A percentile compares a stretch with the other conserved stretches of the same genome.
Evolutionary conservation across 1,140 invertebrate species (phyloP).

Genomic region (Drosophila quadrilineata): DNA sequence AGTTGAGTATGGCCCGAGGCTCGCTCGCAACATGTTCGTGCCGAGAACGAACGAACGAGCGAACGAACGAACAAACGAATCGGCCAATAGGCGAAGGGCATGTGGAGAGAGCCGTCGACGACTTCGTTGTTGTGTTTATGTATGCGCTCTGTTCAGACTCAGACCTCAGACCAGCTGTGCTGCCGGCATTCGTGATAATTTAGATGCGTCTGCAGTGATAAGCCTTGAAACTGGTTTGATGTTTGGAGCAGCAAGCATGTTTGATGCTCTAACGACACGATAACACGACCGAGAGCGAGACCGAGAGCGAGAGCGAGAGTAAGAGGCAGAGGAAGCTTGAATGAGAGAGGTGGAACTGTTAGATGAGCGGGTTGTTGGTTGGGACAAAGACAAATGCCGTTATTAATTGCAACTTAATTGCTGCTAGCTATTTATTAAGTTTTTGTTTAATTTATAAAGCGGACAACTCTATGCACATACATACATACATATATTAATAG

Average conservation of each 20-base stretch:
- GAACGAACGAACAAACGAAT: background rate
- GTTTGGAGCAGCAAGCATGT: slow-evolving; percentile 63
- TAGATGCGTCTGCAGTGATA: slow-evolving; percentile 66
- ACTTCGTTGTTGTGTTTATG: slow-evolving; percentile 57
- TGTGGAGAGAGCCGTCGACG: too few relatives aligned
- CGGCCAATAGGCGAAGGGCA: slow-evolving; percentile 1
- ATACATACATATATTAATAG: slow-evolving; percentile 24
- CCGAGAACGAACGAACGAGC: background rate
- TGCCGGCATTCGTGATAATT: slow-evolving; percentile 72
- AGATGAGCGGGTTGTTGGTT: slow-evolving; percentile 5
- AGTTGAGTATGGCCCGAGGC: slow-evolving; percentile 27
- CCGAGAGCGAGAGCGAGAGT: background rate
- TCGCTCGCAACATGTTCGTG: slow-evolving; percentile 62
- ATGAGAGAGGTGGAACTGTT: background rate
- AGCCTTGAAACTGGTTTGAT: slow-evolving; percentile 70
- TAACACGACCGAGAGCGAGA: background rate
- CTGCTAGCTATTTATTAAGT: slow-evolving; percentile 69
- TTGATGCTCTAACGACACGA: slow-evolving; percentile 45
- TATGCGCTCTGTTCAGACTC: slow-evolving; percentile 20
- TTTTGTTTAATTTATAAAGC: slow-evolving; percentile 63
- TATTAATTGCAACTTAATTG: slow-evolving; percentile 73
- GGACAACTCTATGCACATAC: slow-evolving; percentile 21
- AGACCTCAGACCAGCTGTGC: too few relatives aligned
- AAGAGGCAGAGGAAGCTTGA: background rate
- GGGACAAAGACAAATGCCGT: slow-evolving; percentile 39